Evolutionary conservation across 2,797 vertebrate species (phyloP).

Genomic region (Melanotaenia parkinsoni): DNA sequence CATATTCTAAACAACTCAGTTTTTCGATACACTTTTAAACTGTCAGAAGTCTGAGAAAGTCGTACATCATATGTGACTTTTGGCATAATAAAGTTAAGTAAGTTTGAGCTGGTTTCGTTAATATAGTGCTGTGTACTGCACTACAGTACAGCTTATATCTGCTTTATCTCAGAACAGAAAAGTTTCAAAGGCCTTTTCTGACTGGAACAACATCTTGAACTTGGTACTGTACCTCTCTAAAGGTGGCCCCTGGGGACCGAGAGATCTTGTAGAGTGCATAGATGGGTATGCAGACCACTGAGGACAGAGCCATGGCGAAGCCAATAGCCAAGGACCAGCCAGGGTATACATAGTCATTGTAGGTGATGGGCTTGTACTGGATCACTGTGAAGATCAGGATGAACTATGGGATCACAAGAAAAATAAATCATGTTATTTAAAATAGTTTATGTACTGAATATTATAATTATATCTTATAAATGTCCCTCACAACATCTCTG

Average conservation of each 20-base stretch:
- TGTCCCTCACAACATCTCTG: not conserved
- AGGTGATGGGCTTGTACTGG: conserved; percentile 97
- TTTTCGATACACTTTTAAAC: too few relatives aligned
- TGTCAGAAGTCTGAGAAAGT: too few relatives aligned
- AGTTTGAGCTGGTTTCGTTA: too few relatives aligned
- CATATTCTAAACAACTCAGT: too few relatives aligned
- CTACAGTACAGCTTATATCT: not conserved
- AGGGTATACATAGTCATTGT: conserved; percentile 94
- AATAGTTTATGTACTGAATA: not conserved
- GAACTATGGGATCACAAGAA: conserved; percentile 82
- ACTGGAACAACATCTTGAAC: not conserved
- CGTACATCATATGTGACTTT: too few relatives aligned
- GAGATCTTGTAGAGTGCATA: conserved; percentile 93
- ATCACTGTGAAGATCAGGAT: conserved; percentile 98
- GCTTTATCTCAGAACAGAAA: not conserved
- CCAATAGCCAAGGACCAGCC: conserved; percentile 93
- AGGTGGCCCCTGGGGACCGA: conserved; percentile 89
- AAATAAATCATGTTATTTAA: not conserved
- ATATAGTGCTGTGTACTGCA: too few relatives aligned
- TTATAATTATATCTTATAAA: not conserved
- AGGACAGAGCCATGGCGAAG: conserved; percentile 95
- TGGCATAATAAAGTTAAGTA: too few relatives aligned
- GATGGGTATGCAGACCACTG: conserved; percentile 95
- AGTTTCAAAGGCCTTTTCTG: not conserved
- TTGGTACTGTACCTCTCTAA: conserved; percentile 87